Evolutionary conservation across 2,113 vertebrate genomes (phyloP), one percentile per base, ranked within the genome.

Genomic region (Lasiurus borealis): DNA sequence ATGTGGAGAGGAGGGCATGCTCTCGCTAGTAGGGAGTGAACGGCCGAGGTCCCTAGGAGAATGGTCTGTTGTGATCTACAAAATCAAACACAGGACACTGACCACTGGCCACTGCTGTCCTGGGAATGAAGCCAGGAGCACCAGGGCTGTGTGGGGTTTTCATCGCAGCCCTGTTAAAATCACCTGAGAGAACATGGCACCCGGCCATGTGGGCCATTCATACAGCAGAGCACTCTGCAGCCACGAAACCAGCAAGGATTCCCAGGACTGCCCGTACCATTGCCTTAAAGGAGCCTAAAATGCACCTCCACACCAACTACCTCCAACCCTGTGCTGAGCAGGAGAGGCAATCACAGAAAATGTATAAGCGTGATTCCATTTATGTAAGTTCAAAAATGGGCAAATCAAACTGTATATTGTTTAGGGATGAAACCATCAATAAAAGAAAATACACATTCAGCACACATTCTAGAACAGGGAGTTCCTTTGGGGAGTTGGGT

Each of bases 181-280:
- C 15, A 29, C 27, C 8, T 7, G 15, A 46, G 71, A 3, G 1
- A 21, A 72, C 54, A 40, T 40, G 40, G 3, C 6, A 6, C 34
- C 14, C 75, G 0, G 14, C 40, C 40, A 40, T 40, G 1, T 50
- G 50, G 64, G 3, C 21, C 64, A 14, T 5, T 19, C 13, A 2
- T 10, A 16, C 50, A 23, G 34, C 44, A 18, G 72, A 29, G 52
- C 12, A 0, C 14, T 21, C 19, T 10, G 29, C 23, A 8, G 52
- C 87, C 2, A 13, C 0, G 2, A 16, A 34, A 31, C 64, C 0
- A 0, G 36, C 16, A 3, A 0, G 13, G 1, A 9, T 59, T 44
- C n/a, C 31, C 23, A 16, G 82, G 46, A 6, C 71, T 12, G 54
- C 34, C 4, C 8, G 0, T 11, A 16, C 5, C 46, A 66, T 27